These are phyloP conservation scores for Parapristionchus giblindavisi DNA, from an alignment of 2,888 invertebrate species.

Conservation along the genomic window DNA sequence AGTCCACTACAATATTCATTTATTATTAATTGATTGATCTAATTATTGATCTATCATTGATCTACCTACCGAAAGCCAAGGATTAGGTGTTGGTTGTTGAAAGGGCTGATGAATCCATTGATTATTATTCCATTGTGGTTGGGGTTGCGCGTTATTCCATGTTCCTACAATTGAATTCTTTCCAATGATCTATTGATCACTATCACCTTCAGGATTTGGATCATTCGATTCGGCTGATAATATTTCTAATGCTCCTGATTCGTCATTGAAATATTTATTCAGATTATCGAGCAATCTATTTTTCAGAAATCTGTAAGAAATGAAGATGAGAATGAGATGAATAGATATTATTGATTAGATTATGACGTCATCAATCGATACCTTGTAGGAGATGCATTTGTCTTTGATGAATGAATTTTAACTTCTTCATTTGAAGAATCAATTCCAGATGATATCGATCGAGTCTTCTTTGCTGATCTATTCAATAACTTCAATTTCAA, in stretches of 20 bases:
- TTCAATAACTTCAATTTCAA: too few relatives aligned
- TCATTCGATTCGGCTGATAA: conserved; percentile 35
- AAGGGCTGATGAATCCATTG: conserved; percentile 10
- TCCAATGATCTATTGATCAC: background rate
- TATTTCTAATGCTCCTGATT: conserved; percentile 43
- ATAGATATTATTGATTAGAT: background rate
- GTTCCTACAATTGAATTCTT: background rate
- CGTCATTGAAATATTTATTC: conserved; percentile 46
- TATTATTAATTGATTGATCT: background rate
- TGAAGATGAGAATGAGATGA: background rate
- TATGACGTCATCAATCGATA: background rate
- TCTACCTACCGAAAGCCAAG: conserved; percentile 21
- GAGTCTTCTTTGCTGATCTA: conserved; percentile 5
- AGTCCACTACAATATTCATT: conserved; percentile 16
- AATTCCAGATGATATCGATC: background rate
- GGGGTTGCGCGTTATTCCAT: conserved; percentile 8
- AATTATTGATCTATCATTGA: background rate
- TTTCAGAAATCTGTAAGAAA: conserved; percentile 24
- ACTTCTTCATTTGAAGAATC: conserved; percentile 26
- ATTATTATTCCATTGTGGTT: conserved; percentile 18
- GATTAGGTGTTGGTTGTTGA: background rate
- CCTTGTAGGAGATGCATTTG: conserved; percentile 7
- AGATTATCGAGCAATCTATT: conserved; percentile 45
- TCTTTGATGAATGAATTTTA: background rate
- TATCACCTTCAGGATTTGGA: background rate